A percentile compares a stretch with the other conserved stretches of the same genome.
Conservation (phyloP, 1,140 invertebrate genomes). For the Sminthurinus signatus region DNA sequence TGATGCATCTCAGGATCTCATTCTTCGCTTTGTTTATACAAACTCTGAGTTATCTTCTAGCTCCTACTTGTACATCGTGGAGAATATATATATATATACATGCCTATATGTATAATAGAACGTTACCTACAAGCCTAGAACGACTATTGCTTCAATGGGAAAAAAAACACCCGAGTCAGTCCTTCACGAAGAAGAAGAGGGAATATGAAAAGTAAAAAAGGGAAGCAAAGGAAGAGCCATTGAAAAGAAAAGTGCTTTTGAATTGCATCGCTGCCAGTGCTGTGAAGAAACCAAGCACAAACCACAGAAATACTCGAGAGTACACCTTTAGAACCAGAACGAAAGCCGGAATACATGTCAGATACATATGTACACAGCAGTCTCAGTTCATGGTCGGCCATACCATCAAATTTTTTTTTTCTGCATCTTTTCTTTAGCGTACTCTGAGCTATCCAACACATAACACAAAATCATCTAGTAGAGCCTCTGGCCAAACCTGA, state of each 20-base stretch:
- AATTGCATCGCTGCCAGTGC: not conserved
- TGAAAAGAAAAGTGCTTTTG: not conserved
- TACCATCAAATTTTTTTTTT: not conserved
- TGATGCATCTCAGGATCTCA: no score
- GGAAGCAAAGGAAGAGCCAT: not conserved
- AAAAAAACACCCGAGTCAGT: not conserved
- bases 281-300: not conserved
- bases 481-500: not conserved
- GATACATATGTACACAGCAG: not conserved
- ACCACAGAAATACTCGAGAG: not conserved
- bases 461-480: not conserved
- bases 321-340: not conserved
- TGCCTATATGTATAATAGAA: not conserved
- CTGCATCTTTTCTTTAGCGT: no score
- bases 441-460: not conserved
- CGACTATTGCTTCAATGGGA: not conserved
- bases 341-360: not conserved
- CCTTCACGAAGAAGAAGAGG: no score
- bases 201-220: no score
- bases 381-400: constrained; percentile 7
- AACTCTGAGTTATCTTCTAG: not conserved
- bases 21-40: no score
- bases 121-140: not conserved
- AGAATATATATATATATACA: not conserved
- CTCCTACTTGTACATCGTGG: not conserved